These are phyloP conservation scores for Nemotelus pantherinus DNA, from an alignment of 2,888 invertebrate species.

Conservation along the genomic window DNA sequence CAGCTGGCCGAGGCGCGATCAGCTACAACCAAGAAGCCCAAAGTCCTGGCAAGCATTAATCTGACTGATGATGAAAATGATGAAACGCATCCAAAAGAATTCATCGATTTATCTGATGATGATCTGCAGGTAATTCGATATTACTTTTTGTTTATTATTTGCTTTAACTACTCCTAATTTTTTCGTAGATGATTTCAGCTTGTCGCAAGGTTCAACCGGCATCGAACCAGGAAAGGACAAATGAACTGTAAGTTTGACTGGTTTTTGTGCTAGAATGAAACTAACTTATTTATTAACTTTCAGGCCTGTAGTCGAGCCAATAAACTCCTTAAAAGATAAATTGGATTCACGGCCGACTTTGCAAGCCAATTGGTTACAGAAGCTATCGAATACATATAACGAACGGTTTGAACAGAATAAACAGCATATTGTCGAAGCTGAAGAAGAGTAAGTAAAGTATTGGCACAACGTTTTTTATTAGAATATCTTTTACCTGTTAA, in stretches of 20 bases:
- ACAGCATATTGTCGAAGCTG: slow-evolving; percentile 65
- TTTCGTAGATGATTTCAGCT: slow-evolving; percentile 50
- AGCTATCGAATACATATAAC: slow-evolving; percentile 66
- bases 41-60: slow-evolving; percentile 17
- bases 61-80: slow-evolving; percentile 55
- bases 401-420: slow-evolving; percentile 61
- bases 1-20: slow-evolving; percentile 43
- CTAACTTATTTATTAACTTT: neutral
- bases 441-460: slow-evolving; percentile 64
- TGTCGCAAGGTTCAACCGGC: slow-evolving; percentile 61
- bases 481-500: neutral
- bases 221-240: slow-evolving; percentile 61
- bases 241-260: slow-evolving; percentile 55
- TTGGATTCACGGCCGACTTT: slow-evolving; percentile 67
- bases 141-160: neutral
- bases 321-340: slow-evolving; percentile 70
- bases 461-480: neutral
- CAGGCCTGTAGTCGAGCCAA: slow-evolving; percentile 59
- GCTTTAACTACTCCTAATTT: neutral
- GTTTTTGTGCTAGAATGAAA: neutral
- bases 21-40: slow-evolving; percentile 28
- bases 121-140: slow-evolving; percentile 49
- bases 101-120: slow-evolving; percentile 55
- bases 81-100: slow-evolving; percentile 50
- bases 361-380: slow-evolving; percentile 68